Conservation (phyloP, 1,140 invertebrate genomes). For the Drosophila athabasca region DNA sequence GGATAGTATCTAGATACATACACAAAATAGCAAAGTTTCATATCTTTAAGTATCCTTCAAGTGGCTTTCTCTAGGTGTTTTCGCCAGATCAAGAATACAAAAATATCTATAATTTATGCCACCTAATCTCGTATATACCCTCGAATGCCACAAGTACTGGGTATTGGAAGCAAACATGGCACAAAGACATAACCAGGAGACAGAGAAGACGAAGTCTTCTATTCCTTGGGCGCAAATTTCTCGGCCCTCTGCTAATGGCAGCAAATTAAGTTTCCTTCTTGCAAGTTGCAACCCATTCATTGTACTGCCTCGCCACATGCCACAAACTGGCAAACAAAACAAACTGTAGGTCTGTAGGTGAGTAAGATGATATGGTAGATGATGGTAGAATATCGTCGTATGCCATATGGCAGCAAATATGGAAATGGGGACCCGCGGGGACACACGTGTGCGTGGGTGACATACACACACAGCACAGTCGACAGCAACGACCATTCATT, state of each 20-base stretch:
- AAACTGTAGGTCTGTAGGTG: slow-evolving; percentile 29
- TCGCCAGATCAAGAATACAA: too few species aligned
- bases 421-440: slow-evolving; percentile 18
- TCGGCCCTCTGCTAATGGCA: slow-evolving; percentile 41
- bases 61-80: too few species aligned
- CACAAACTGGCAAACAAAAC: background rate
- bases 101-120: too few species aligned
- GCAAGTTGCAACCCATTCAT: background rate
- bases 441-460: slow-evolving; percentile 57
- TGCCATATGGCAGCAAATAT: slow-evolving; percentile 4
- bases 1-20: too few species aligned
- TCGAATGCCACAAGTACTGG: too few species aligned
- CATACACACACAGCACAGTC: slow-evolving; percentile 24
- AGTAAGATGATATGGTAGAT: slow-evolving; percentile 45
- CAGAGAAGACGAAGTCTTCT: slow-evolving; percentile 38
- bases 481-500: slow-evolving; percentile 48
- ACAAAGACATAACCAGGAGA: slow-evolving; percentile 20
- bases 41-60: too few species aligned
- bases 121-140: too few species aligned
- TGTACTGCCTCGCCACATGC: background rate
- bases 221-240: slow-evolving; percentile 38
- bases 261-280: slow-evolving; percentile 47
- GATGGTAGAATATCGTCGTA: background rate
- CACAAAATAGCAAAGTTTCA: too few species aligned
- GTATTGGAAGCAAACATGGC: too few species aligned